Evolutionary conservation across 2,113 vertebrate species (phyloP).

Genomic region (Otocyon megalotis): DNA sequence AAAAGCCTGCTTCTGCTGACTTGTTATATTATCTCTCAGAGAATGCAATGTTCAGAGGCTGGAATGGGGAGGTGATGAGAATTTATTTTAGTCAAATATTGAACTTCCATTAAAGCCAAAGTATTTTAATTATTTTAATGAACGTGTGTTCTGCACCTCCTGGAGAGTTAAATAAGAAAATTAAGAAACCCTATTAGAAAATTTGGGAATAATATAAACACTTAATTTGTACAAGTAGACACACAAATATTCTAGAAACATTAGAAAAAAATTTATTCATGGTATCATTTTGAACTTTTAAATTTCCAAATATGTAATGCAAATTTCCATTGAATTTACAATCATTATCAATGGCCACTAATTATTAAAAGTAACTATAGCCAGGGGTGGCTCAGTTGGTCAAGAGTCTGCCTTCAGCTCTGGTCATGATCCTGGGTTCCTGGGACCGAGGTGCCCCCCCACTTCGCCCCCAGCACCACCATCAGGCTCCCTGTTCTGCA

Average conservation of each 20-base stretch:
- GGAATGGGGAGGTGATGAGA: background rate
- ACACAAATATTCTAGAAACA: background rate
- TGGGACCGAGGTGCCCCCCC: background rate
- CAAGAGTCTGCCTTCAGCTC: background rate
- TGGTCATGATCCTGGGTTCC: background rate
- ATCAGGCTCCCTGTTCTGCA: background rate
- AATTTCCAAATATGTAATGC: background rate
- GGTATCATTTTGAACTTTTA: background rate
- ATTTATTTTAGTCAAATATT: conserved; percentile 53
- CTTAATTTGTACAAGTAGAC: background rate
- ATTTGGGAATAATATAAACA: background rate
- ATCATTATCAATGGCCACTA: background rate
- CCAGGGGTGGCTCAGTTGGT: background rate
- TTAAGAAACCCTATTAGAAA: conserved; percentile 32
- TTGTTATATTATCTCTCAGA: background rate
- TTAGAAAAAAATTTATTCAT: conserved; percentile 4
- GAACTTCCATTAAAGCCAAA: background rate
- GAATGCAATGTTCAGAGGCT: background rate
- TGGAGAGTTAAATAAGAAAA: conserved; percentile 47
- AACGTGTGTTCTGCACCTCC: background rate
- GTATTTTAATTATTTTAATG: conserved; percentile 39
- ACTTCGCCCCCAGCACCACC: too few species aligned
- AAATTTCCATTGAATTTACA: background rate
- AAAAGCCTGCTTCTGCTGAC: background rate
- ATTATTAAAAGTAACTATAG: background rate